phyloP scores from a whole-genome alignment of 2,113 vertebrate genomes.

The Chloroceryle aenea region DNA sequence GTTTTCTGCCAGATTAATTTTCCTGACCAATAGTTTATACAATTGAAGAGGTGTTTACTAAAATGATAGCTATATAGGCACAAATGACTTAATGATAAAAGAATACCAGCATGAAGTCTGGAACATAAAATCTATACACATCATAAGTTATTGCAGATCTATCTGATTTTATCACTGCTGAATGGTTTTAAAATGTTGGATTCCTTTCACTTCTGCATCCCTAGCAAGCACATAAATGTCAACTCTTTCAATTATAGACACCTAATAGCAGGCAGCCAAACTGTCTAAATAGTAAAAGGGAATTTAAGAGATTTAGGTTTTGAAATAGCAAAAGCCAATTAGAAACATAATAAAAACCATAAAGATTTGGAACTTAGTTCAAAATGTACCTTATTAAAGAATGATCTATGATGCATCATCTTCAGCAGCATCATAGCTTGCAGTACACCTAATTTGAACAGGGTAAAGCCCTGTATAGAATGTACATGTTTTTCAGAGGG shows the following conservation, averaged over 20 bases:
- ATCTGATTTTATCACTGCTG: background rate
- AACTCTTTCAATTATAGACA: slow-evolving; percentile 17
- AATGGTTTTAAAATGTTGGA: background rate
- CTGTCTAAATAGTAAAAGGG: background rate
- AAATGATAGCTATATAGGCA: background rate
- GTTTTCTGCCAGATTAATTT: slow-evolving; percentile 14
- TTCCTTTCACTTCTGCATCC: slow-evolving; percentile 16
- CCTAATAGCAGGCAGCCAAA: slow-evolving; percentile 15
- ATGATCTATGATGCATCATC: background rate
- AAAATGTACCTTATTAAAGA: background rate
- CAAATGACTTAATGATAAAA: background rate
- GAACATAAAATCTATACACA: background rate
- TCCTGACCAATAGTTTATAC: background rate
- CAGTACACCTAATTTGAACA: background rate
- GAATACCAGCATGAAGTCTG: background rate
- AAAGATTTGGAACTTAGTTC: background rate
- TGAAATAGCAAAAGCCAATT: background rate
- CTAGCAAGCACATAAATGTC: slow-evolving; percentile 1
- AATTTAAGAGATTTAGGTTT: slow-evolving; percentile 26
- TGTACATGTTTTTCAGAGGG: background rate
- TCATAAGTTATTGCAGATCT: background rate
- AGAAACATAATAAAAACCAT: slow-evolving; percentile 34
- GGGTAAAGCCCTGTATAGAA: background rate
- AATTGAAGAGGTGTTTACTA: background rate
- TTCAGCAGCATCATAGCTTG: background rate